Evolutionary conservation across 2,888 invertebrate genomes (phyloP).

Genomic region (Sphaerophoria taeniata): DNA sequence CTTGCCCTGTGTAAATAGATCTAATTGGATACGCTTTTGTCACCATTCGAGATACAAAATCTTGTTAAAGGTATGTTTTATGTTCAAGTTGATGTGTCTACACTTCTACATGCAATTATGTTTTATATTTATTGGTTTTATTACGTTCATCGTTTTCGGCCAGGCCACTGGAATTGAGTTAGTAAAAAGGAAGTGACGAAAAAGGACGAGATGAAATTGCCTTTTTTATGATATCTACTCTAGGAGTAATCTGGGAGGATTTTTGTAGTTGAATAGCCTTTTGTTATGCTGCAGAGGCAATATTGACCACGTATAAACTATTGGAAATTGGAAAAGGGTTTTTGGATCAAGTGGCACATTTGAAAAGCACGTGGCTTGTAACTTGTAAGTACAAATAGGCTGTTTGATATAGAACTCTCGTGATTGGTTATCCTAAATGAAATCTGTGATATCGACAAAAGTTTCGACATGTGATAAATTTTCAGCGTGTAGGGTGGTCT

Average conservation of each 20-base stretch:
- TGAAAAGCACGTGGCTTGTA: conserved; percentile 7
- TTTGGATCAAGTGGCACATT: background rate
- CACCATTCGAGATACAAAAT: conserved; percentile 29
- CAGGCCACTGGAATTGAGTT: conserved; percentile 7
- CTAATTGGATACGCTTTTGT: conserved; percentile 43
- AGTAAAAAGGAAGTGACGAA: background rate
- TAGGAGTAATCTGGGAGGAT: conserved; percentile 14
- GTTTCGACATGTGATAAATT: too few relatives aligned
- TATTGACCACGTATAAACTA: background rate
- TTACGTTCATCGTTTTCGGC: background rate
- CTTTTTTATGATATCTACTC: background rate
- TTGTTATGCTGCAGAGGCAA: background rate
- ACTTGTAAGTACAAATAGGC: too few relatives aligned
- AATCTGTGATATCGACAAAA: too few relatives aligned
- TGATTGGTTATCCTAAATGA: too few relatives aligned
- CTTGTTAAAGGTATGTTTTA: conserved; percentile 25
- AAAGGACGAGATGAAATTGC: conserved; percentile 6
- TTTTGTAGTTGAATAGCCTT: conserved; percentile 7
- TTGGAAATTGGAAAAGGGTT: too few relatives aligned
- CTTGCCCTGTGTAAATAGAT: conserved; percentile 35
- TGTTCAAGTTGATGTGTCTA: conserved; percentile 20
- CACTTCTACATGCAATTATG: conserved; percentile 23
- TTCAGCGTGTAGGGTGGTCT: too few relatives aligned
- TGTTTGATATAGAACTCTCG: too few relatives aligned
- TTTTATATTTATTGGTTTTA: conserved; percentile 31